Base-by-base conservation (phyloP, 2,113 vertebrate genomes). In the Dipodomys merriami region DNA sequence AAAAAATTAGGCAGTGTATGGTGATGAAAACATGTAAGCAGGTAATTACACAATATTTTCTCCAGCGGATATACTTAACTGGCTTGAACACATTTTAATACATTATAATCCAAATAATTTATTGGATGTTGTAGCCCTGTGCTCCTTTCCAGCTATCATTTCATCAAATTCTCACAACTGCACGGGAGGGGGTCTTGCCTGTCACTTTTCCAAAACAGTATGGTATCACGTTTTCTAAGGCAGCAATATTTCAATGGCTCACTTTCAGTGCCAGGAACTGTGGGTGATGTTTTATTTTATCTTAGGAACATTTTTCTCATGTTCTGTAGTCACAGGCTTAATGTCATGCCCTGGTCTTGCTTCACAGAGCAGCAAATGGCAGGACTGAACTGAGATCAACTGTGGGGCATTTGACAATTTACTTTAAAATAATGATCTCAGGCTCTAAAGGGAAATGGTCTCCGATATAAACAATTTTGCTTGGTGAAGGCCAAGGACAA, bases 351-450 rank as follows among this genome's bases (percentile, higher is more conserved):
- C 93, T 88, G 72, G 87, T 67, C 77, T 84, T 96, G 90, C 89
- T 97, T 95, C 93, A 87, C 6, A 53, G 94, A 95, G 81, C 91
- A 93, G 91, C 84, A 95, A 96, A 96, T 93, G 90, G 87, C 57
- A 95, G 73, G 69, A 71, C 64, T 93, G 94, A 91, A 68, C 81
- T n/a, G 53, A 94, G 64, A 94, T 86, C 96, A 87, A 94, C 88
- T 79, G 64, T 90, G 79, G 35, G 73, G 64, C 44, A 15, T 88
- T 91, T 94, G 93, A 96, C 91, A 96, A 93, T 96, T 94, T 96
- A 95, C 89, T 96, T 92, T 95, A 93, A 96, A 96, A 95, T 91
- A 92, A 95, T 94, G 91, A 94, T 90, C 89, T 95, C 90, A 91
- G 84, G 74, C 82, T 93, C 90, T 95, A 84, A 95, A 94, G 90